These are phyloP conservation scores for Cyaniris semiargus DNA, from an alignment of 2,888 invertebrate genomes.

Conservation along the genomic window DNA sequence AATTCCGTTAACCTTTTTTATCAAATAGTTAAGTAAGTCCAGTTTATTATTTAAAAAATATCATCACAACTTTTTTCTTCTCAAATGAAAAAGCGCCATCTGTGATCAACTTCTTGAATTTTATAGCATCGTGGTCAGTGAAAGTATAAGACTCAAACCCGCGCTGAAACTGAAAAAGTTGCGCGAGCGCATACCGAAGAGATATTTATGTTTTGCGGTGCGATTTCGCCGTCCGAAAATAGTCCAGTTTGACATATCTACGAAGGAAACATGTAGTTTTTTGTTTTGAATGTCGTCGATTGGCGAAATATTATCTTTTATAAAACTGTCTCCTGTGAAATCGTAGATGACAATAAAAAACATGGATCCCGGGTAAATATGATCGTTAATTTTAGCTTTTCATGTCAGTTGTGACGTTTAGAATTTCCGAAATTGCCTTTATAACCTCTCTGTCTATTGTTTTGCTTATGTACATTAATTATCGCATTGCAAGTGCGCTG, in stretches of 20 bases:
- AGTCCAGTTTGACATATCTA: slow-evolving; percentile 78
- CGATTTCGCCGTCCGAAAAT: slow-evolving; percentile 76
- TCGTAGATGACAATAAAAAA: slow-evolving; percentile 58
- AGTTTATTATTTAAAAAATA: neutral
- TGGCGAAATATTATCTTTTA: slow-evolving; percentile 63
- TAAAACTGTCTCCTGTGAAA: slow-evolving; percentile 53
- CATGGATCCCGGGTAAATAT: slow-evolving; percentile 76
- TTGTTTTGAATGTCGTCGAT: slow-evolving; percentile 67
- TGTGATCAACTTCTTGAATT: slow-evolving; percentile 11
- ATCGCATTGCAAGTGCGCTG: neutral
- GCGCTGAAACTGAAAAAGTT: slow-evolving; percentile 46
- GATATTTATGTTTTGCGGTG: slow-evolving; percentile 61
- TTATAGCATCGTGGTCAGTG: neutral
- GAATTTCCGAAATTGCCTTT: slow-evolving; percentile 56
- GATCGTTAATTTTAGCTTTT: slow-evolving; percentile 45
- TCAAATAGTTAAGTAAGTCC: too few species aligned
- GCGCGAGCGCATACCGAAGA: slow-evolving; percentile 45
- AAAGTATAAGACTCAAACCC: slow-evolving; percentile 5
- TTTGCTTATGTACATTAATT: slow-evolving; percentile 7
- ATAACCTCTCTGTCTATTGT: slow-evolving; percentile 59
- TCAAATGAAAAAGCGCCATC: slow-evolving; percentile 35
- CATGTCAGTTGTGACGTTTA: slow-evolving; percentile 47
- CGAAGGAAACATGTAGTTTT: slow-evolving; percentile 75
- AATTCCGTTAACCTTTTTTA: too few species aligned
- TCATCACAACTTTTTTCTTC: neutral